Conservation (phyloP, 2,113 vertebrate species). For the Ramphastos sulfuratus region DNA sequence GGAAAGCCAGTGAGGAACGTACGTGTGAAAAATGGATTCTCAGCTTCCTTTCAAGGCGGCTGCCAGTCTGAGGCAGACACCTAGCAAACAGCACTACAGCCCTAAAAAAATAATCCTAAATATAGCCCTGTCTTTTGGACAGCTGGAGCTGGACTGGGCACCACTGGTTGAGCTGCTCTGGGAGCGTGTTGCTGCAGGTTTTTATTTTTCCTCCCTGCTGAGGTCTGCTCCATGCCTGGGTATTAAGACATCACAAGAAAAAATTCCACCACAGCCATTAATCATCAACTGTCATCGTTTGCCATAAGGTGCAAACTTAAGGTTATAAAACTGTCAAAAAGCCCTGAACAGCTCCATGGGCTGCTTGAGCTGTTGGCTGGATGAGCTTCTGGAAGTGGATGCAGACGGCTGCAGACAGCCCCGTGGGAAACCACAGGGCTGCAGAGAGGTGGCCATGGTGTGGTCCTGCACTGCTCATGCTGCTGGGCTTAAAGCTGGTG, state of each 20-base stretch:
- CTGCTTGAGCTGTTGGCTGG: not conserved
- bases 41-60: not conserved
- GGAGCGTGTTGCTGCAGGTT: constrained; percentile 21
- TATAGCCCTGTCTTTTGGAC: not conserved
- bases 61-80: not conserved
- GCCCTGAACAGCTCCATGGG: not conserved
- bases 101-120: not conserved
- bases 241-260: constrained; percentile 60
- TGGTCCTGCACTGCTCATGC: rapidly evolving
- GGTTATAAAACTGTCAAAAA: constrained; percentile 62
- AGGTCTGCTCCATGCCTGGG: not conserved
- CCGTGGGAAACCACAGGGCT: rapidly evolving
- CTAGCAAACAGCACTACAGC: not conserved
- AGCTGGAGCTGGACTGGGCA: not conserved
- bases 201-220: constrained; percentile 41
- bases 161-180: not conserved
- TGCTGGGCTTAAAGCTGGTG: not conserved
- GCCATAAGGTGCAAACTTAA: constrained; percentile 65
- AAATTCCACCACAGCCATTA: constrained; percentile 44
- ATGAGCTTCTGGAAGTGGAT: not conserved
- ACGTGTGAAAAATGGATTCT: not conserved
- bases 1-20: not conserved
- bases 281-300: constrained; percentile 30
- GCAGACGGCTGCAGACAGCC: not conserved
- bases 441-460: not conserved